A percentile compares a stretch with the other conserved stretches of the same genome.
phyloP scores from a whole-genome alignment of 2,797 vertebrate genomes.

The Poeciliopsis paucimaculata region DNA sequence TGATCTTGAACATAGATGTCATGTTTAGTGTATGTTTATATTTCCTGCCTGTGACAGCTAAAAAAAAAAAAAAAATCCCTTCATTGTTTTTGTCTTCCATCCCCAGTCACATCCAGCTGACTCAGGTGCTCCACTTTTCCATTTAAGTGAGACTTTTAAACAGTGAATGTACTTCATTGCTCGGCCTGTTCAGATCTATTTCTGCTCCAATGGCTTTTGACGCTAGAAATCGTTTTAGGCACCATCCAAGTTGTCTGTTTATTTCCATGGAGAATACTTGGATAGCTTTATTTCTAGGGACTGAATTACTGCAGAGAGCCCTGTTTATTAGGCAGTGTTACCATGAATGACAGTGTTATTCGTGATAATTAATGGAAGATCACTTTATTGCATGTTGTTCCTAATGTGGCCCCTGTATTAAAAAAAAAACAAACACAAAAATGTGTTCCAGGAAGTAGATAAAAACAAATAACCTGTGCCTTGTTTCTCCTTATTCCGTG shows the following conservation, averaged over 20 bases:
- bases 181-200: conserved; percentile 19
- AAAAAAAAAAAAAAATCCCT: conserved; percentile 7
- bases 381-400: conserved; percentile 67
- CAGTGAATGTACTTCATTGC: conserved; percentile 60
- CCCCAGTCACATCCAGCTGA: conserved; percentile 58
- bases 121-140: conserved; percentile 71
- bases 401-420: conserved; percentile 46
- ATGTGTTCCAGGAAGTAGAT: conserved; percentile 42
- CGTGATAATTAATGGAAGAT: conserved; percentile 48
- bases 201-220: conserved; percentile 11
- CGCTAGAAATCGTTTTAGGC: conserved; percentile 22
- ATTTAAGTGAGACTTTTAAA: conserved; percentile 42
- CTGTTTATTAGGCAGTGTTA: conserved; percentile 41
- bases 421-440: conserved; percentile 10
- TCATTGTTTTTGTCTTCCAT: conserved; percentile 33
- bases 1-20: background rate
- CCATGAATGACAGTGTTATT: conserved; percentile 25
- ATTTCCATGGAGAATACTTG: conserved; percentile 34
- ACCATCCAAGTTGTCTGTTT: conserved; percentile 20
- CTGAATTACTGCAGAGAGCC: conserved; percentile 31
- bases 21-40: conserved; percentile 28
- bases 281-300: conserved; percentile 28
- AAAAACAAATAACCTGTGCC: conserved; percentile 71
- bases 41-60: conserved; percentile 34
- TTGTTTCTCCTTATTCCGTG: conserved; percentile 55